phyloP scores from a whole-genome alignment of 2,888 invertebrate species.

The Parnassius orleans region DNA sequence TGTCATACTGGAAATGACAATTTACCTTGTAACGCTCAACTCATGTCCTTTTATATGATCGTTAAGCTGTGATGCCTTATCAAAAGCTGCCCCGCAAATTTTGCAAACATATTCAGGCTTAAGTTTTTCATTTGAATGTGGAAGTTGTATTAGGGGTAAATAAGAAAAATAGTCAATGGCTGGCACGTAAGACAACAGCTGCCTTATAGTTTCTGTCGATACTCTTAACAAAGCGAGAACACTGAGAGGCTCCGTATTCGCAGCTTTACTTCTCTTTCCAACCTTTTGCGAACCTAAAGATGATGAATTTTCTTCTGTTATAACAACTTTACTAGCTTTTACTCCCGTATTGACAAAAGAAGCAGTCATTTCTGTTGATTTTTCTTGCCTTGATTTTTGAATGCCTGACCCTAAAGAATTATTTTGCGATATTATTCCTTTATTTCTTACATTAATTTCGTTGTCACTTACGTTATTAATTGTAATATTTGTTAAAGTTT shows the following conservation, averaged over 20 bases:
- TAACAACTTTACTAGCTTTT: slow-evolving; percentile 23
- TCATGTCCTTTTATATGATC: slow-evolving; percentile 58
- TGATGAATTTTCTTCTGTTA: slow-evolving; percentile 33
- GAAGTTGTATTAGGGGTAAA: slow-evolving; percentile 41
- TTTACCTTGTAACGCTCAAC: slow-evolving; percentile 53
- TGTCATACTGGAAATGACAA: background rate
- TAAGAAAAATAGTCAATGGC: slow-evolving; percentile 49
- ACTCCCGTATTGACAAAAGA: slow-evolving; percentile 40
- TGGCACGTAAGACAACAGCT: slow-evolving; percentile 55
- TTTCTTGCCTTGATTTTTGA: slow-evolving; percentile 46
- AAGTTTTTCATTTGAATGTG: slow-evolving; percentile 28
- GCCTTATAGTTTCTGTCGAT: slow-evolving; percentile 54
- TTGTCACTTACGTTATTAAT: background rate
- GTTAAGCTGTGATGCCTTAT: slow-evolving; percentile 51
- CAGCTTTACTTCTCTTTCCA: slow-evolving; percentile 47
- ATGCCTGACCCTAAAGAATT: slow-evolving; percentile 45
- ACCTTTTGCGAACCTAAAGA: slow-evolving; percentile 10
- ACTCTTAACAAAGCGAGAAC: slow-evolving; percentile 52
- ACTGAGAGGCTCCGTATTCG: slow-evolving; percentile 69
- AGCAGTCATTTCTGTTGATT: slow-evolving; percentile 50
- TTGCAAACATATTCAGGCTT: slow-evolving; percentile 52
- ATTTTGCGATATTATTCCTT: slow-evolving; percentile 31
- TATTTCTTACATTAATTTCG: slow-evolving; percentile 3
- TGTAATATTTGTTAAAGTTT: background rate
- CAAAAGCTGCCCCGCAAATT: slow-evolving; percentile 59